These are phyloP conservation scores for Nycticryphes semicollaris DNA, from an alignment of 2,113 vertebrate genomes.

Conservation along the genomic window DNA sequence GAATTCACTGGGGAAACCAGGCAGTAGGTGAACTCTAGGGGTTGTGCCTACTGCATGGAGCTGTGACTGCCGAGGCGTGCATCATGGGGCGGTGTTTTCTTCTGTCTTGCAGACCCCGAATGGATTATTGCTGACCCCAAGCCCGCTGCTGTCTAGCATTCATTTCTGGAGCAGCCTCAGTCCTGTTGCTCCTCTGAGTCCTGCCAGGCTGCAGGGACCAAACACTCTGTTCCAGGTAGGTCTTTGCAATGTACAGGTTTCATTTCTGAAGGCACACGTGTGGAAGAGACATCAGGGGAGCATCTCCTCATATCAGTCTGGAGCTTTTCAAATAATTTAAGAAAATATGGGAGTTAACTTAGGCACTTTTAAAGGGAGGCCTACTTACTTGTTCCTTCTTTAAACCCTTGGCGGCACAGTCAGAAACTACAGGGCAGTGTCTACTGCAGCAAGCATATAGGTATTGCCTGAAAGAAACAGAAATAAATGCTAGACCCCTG, in stretches of 20 bases:
- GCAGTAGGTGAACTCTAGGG: background rate
- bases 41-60: background rate
- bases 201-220: constrained; percentile 93
- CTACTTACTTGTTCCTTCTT: background rate
- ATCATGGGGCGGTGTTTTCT: background rate
- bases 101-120: constrained; percentile 84
- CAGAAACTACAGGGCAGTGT: background rate
- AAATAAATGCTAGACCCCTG: background rate
- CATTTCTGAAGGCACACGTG: fast-evolving
- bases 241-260: background rate
- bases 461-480: background rate
- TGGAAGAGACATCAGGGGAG: background rate
- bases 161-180: constrained; percentile 98
- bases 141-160: constrained; percentile 91
- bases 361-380: background rate
- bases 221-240: constrained; percentile 92
- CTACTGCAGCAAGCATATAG: background rate
- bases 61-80: background rate
- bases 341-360: background rate
- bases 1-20: background rate
- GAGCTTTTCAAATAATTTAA: background rate
- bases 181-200: constrained; percentile 91
- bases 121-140: constrained; percentile 91
- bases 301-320: fast-evolving
- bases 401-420: background rate